phyloP scores from a whole-genome alignment of 2,888 invertebrate genomes.

The Drosophila silvestris region DNA sequence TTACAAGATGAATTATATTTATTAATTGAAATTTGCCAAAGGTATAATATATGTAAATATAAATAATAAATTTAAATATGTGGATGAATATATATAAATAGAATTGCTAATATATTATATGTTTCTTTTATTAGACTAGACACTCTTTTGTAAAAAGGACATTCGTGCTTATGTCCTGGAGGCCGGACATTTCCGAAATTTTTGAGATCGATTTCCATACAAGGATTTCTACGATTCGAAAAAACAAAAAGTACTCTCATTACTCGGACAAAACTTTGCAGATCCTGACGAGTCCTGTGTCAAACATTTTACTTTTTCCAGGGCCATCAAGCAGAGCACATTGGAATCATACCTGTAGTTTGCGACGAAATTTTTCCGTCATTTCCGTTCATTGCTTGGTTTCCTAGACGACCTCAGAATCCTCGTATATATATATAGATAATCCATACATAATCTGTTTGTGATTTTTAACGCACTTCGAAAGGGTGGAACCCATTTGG shows the following conservation, averaged over 20 bases:
- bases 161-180: no score
- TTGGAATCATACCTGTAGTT: not conserved
- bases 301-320: not conserved
- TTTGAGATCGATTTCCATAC: no score
- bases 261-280: not conserved
- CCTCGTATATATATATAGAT: no score
- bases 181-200: no score
- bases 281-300: not conserved
- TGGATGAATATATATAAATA: not conserved
- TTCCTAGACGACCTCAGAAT: no score
- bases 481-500: no score
- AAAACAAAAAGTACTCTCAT: accelerated
- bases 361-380: not conserved
- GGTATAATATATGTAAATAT: not conserved
- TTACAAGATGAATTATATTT: not conserved
- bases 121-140: not conserved
- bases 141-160: no score
- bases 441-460: not conserved
- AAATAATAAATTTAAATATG: not conserved
- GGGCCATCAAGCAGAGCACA: not conserved
- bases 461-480: not conserved
- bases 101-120: not conserved
- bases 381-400: not conserved
- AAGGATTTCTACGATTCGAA: not conserved
- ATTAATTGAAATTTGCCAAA: not conserved